Percentiles rank a stretch among this genome's conserved stretches.
Evolutionary conservation across 2,888 invertebrate genomes (phyloP).

Genomic region (Camponotus fellah): DNA sequence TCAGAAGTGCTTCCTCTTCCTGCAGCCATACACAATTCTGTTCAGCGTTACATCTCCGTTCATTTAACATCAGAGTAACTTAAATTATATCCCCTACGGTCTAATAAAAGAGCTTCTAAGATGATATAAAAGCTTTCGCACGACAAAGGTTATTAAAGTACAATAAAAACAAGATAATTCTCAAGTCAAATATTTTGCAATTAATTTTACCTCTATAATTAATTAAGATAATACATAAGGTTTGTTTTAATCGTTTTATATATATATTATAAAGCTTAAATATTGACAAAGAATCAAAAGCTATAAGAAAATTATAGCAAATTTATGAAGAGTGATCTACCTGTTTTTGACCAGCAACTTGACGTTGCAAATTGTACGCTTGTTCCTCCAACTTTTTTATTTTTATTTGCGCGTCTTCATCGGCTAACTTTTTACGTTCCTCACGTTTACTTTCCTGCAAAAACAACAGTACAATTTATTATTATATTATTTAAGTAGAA

Average conservation of each 20-base stretch:
- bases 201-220: neutral
- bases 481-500: neutral
- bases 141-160: neutral
- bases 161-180: conserved; percentile 1
- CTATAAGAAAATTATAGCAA: neutral
- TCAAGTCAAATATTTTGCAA: neutral
- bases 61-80: conserved; percentile 72
- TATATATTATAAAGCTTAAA: neutral
- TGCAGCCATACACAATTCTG: conserved; percentile 86
- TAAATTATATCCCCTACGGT: conserved; percentile 46
- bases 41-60: conserved; percentile 84
- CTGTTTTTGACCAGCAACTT: conserved; percentile 94
- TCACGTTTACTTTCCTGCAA: conserved; percentile 95
- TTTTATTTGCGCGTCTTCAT: conserved; percentile 97
- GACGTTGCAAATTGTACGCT: conserved; percentile 96
- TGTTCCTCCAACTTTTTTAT: conserved; percentile 98
- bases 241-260: neutral
- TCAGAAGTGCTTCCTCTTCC: conserved; percentile 98
- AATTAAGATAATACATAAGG: neutral
- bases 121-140: neutral
- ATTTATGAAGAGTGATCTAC: conserved; percentile 81
- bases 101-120: conserved; percentile 19
- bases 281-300: neutral
- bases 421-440: conserved; percentile 95
- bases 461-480: conserved; percentile 13